Conservation (phyloP, 2,797 vertebrate species). For the Parauchenoglanis punctatus region DNA sequence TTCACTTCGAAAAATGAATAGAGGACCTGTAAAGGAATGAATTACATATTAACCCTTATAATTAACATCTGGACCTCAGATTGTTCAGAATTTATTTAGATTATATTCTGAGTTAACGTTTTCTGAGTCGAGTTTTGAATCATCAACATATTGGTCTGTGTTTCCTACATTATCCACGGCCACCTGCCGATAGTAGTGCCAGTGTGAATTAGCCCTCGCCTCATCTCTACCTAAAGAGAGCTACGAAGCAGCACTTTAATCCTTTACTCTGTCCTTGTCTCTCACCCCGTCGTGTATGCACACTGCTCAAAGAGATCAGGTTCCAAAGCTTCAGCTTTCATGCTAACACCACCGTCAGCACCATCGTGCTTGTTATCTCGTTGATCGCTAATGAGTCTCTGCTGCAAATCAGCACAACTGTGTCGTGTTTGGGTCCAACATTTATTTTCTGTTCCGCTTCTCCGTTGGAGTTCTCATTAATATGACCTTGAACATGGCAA, state of each 20-base stretch:
- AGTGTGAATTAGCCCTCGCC: neutral
- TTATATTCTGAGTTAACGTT: too few relatives aligned
- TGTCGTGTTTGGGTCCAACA: neutral
- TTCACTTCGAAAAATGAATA: neutral
- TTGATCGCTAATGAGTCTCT: neutral
- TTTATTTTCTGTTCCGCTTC: neutral
- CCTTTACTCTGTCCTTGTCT: neutral
- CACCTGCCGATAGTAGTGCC: neutral
- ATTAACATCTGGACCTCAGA: neutral
- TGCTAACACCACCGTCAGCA: neutral
- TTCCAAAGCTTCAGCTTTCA: neutral
- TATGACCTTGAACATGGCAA: too few relatives aligned
- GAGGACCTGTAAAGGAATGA: neutral
- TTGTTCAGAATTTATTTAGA: neutral
- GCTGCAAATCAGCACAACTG: neutral
- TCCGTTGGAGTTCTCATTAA: neutral
- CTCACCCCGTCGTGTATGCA: neutral
- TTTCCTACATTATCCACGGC: neutral
- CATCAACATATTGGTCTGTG: neutral
- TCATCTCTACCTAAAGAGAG: neutral
- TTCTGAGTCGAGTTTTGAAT: neutral
- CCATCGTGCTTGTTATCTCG: neutral
- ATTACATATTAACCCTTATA: neutral
- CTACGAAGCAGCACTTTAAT: neutral
- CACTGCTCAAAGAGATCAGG: neutral